These are phyloP conservation scores for Drosophila yooni DNA, from an alignment of 2,888 invertebrate species.

Conservation along the genomic window DNA sequence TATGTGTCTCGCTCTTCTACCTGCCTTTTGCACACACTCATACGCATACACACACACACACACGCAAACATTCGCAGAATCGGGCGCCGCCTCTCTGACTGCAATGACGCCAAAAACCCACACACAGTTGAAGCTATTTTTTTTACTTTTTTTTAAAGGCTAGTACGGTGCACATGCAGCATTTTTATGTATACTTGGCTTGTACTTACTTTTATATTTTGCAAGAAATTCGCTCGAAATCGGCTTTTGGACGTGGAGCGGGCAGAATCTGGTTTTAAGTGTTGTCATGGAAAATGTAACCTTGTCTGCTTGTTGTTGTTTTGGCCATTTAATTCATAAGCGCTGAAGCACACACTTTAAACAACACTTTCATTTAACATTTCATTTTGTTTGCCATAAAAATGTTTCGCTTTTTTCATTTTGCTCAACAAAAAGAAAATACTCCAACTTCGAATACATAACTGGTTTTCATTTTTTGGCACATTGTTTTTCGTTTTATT, in stretches of 20 bases:
- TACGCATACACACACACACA: conserved; percentile 21
- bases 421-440: conserved; percentile 68
- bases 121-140: conserved; percentile 30
- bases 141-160: conserved; percentile 23
- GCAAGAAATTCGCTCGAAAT: conserved; percentile 59
- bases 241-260: conserved; percentile 38
- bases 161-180: conserved; percentile 40
- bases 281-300: conserved; percentile 51
- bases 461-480: conserved; percentile 60
- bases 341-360: conserved; percentile 40
- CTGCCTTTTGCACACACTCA: conserved; percentile 51
- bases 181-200: conserved; percentile 50
- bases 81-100: conserved; percentile 56
- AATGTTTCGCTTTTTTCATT: conserved; percentile 35
- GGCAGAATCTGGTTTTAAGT: conserved; percentile 24
- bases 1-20: conserved; percentile 53
- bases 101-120: conserved; percentile 63
- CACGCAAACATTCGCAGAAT: conserved; percentile 29
- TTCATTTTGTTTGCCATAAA: conserved; percentile 54
- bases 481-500: conserved; percentile 39
- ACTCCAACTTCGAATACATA: conserved; percentile 61
- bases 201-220: conserved; percentile 64
- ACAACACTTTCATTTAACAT: conserved; percentile 72
- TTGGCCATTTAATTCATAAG: conserved; percentile 54
- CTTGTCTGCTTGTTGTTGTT: conserved; percentile 45